Percentiles rank a stretch among this genome's conserved stretches.
phyloP scores from a whole-genome alignment of 1,140 invertebrate genomes.

The Diorhabda sublineata region DNA sequence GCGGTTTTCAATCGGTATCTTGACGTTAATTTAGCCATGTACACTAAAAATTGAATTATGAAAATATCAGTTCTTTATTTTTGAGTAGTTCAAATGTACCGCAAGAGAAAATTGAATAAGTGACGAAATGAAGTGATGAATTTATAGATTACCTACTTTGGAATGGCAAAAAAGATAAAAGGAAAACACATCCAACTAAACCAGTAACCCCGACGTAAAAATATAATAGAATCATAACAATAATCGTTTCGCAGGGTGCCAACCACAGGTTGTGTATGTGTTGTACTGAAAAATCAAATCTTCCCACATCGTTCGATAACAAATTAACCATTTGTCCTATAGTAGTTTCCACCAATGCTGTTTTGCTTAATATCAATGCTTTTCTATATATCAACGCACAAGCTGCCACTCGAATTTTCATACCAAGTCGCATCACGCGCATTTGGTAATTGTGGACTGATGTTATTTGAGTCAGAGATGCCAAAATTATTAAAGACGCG shows the following conservation, averaged over 20 bases:
- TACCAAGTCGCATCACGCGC: slow-evolving; percentile 66
- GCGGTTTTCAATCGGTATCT: slow-evolving; percentile 54
- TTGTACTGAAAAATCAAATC: slow-evolving; percentile 62
- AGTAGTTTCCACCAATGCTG: slow-evolving; percentile 68
- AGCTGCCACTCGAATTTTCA: slow-evolving; percentile 76
- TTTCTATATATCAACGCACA: slow-evolving; percentile 81
- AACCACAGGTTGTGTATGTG: slow-evolving; percentile 66
- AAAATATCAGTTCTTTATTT: slow-evolving; percentile 3
- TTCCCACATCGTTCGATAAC: slow-evolving; percentile 74
- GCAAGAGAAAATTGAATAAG: no score
- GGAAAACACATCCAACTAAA: slow-evolving; percentile 69
- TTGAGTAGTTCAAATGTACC: no score
- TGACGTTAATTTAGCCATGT: slow-evolving; percentile 51
- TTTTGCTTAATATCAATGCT: slow-evolving; percentile 61
- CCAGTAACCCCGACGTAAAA: slow-evolving; percentile 64
- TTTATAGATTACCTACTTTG: slow-evolving; percentile 55
- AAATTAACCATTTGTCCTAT: slow-evolving; percentile 82
- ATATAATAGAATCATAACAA: slow-evolving; percentile 72
- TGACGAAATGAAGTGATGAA: no score
- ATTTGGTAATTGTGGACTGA: not conserved
- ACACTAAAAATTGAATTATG: slow-evolving; percentile 23
- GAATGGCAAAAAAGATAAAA: slow-evolving; percentile 77
- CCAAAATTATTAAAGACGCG: not conserved
- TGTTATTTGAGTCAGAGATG: not conserved
- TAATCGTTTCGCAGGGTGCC: slow-evolving; percentile 69